Conservation (phyloP, 2,797 vertebrate species). For the Balearica regulorum region DNA sequence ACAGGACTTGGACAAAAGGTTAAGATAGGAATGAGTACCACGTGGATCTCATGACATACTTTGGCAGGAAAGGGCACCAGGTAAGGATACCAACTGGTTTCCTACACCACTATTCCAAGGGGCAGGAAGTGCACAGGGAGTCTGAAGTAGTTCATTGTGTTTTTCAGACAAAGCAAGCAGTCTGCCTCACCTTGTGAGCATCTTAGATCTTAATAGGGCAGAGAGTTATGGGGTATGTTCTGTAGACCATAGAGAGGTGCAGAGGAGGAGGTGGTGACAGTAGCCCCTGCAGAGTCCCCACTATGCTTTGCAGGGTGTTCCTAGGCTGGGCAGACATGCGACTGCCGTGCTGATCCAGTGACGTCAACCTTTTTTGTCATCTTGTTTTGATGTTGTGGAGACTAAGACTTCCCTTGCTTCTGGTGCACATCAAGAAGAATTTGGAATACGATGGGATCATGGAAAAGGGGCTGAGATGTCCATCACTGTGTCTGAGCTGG, state of each 20-base stretch:
- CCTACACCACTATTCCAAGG: neutral
- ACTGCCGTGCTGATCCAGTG: accelerated
- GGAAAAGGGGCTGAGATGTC: neutral
- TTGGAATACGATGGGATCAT: neutral
- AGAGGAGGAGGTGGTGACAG: neutral
- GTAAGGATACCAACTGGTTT: neutral
- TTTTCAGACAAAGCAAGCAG: neutral
- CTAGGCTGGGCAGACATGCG: neutral
- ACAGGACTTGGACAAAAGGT: neutral
- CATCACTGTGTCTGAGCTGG: neutral
- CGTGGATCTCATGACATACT: neutral
- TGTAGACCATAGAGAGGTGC: neutral
- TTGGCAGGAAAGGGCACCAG: neutral
- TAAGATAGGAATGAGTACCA: neutral
- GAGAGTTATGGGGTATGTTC: neutral
- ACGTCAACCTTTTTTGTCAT: neutral
- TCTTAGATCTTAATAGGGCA: neutral
- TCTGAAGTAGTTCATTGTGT: accelerated
- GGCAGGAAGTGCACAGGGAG: neutral
- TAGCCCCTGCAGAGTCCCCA: neutral
- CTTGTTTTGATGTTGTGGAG: neutral
- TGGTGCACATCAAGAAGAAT: neutral
- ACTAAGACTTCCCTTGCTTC: neutral
- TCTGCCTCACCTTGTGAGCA: neutral
- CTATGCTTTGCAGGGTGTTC: neutral